A percentile compares a stretch with the other conserved stretches of the same genome.
Evolutionary conservation across 2,888 invertebrate genomes (phyloP).

Genomic region (Euplagia quadripunctaria): DNA sequence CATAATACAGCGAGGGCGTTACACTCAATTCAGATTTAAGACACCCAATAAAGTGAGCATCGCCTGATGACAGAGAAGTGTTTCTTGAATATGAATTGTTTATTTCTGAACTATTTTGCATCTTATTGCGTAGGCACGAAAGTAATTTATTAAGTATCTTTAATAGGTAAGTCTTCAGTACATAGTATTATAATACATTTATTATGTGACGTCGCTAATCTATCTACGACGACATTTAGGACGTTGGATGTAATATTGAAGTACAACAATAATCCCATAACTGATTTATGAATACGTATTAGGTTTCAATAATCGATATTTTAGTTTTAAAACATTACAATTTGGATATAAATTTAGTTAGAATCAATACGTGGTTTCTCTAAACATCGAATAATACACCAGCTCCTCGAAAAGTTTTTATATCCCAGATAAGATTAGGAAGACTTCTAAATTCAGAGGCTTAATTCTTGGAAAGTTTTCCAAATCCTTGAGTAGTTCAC

Average conservation of each 20-base stretch:
- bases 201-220: too few relatives aligned
- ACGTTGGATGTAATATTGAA: not conserved
- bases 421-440: constrained; percentile 2
- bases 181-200: too few relatives aligned
- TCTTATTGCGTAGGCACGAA: too few relatives aligned
- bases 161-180: too few relatives aligned
- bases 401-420: not conserved
- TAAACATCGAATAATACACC: not conserved
- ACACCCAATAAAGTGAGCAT: too few relatives aligned
- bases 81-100: too few relatives aligned
- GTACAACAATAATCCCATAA: not conserved
- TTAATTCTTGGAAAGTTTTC: constrained; percentile 21
- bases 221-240: not conserved
- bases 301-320: not conserved
- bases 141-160: too few relatives aligned
- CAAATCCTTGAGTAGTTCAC: constrained; percentile 14
- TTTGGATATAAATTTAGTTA: too few relatives aligned
- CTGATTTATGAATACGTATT: not conserved
- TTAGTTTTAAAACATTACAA: not conserved
- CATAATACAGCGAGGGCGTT: too few relatives aligned
- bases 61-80: too few relatives aligned
- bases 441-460: constrained; percentile 9
- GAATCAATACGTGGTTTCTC: not conserved
- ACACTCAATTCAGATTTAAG: too few relatives aligned
- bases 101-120: too few relatives aligned